A percentile compares a stretch with the other conserved stretches of the same genome.
These are phyloP conservation scores for Ictidomys tridecemlineatus DNA, from an alignment of 2,113 vertebrate genomes.

Conservation along the genomic window DNA sequence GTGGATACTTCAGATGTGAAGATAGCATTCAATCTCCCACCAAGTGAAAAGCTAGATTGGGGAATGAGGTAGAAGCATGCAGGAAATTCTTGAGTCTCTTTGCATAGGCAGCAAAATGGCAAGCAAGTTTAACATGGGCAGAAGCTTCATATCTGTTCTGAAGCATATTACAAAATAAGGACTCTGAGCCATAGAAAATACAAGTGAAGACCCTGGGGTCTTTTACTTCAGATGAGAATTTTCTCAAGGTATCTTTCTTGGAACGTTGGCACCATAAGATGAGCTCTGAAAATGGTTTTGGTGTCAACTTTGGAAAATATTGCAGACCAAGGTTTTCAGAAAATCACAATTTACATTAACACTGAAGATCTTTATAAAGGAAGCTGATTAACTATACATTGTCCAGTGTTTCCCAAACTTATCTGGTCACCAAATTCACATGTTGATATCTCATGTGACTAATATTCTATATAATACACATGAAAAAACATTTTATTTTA, in stretches of 20 bases:
- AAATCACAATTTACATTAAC: neutral
- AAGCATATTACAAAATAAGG: neutral
- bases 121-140: neutral
- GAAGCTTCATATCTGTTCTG: fast-evolving
- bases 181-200: neutral
- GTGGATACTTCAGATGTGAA: neutral
- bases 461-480: neutral
- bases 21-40: neutral
- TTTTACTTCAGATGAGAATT: neutral
- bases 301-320: neutral
- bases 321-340: neutral
- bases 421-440: neutral
- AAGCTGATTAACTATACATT: neutral
- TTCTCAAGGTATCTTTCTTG: neutral
- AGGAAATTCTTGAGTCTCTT: neutral
- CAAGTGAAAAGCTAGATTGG: neutral
- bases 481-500: neutral
- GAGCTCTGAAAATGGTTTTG: neutral
- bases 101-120: neutral
- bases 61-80: neutral
- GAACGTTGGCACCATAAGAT: neutral
- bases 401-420: neutral
- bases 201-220: neutral
- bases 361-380: neutral
- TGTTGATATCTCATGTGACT: neutral